Percentiles rank a stretch among this genome's conserved stretches.
Evolutionary conservation across 2,113 vertebrate species (phyloP).

Genomic region (Podilymbus podiceps): DNA sequence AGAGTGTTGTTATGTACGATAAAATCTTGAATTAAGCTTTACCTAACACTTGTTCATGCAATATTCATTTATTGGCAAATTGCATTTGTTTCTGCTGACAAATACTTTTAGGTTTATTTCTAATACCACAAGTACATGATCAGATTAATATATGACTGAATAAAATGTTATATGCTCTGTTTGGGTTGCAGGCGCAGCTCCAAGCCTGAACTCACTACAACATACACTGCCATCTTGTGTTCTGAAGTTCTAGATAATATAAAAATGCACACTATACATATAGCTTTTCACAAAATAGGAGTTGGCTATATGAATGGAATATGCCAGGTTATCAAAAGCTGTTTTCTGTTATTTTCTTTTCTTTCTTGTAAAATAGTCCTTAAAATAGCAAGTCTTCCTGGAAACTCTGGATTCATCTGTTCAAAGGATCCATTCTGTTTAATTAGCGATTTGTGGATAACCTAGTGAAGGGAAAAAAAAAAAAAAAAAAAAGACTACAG

Average conservation of each 20-base stretch:
- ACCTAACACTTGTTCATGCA: conserved; percentile 54
- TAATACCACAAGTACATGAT: not conserved
- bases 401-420: not conserved
- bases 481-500: not conserved
- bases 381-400: not conserved
- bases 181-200: not conserved
- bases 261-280: not conserved
- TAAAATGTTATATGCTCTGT: not conserved
- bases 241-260: not conserved
- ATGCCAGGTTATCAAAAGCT: not conserved
- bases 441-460: not conserved
- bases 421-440: not conserved
- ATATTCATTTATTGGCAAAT: conserved; percentile 24
- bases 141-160: conserved; percentile 7
- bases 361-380: not conserved
- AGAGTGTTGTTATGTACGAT: conserved; percentile 21
- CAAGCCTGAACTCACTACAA: not conserved
- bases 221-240: conserved; percentile 61
- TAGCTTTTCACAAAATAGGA: not conserved
- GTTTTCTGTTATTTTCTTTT: not conserved
- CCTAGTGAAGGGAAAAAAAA: not conserved
- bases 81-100: conserved; percentile 16
- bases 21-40: conserved; percentile 53
- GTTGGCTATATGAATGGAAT: not conserved
- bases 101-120: conserved; percentile 16